Evolutionary conservation across 2,888 invertebrate genomes (phyloP).

Genomic region (Himalopsyche japonica): DNA sequence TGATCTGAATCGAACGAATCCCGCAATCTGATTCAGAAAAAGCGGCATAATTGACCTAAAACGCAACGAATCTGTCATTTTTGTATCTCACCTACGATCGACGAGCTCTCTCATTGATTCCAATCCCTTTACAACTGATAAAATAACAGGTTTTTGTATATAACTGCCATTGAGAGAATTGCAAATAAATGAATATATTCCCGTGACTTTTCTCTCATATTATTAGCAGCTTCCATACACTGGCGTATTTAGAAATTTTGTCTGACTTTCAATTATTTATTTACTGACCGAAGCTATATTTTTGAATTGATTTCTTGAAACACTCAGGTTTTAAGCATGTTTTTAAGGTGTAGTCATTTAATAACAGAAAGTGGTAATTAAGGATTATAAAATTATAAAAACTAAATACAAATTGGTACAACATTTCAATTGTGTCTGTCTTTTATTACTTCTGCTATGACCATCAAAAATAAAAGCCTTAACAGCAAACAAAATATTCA

Average conservation of each 20-base stretch:
- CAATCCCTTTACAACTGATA: neutral
- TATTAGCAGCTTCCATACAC: neutral
- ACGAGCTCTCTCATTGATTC: conserved; percentile 6
- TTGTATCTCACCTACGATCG: conserved; percentile 26
- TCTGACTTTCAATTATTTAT: neutral
- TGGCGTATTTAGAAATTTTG: neutral
- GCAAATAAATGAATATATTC: neutral
- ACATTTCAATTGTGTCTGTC: no score
- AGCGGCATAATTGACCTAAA: conserved; percentile 33
- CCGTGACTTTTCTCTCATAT: neutral
- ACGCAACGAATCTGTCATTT: conserved; percentile 26
- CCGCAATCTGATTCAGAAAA: neutral
- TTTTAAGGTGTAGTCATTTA: no score
- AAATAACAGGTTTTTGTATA: neutral
- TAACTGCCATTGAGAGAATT: neutral
- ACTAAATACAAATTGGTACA: no score
- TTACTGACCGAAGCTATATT: no score
- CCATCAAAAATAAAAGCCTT: no score
- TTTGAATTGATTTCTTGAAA: no score
- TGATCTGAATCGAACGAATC: neutral
- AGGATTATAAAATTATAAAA: no score
- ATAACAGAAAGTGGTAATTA: no score
- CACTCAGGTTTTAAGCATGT: no score
- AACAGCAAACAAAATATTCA: no score
- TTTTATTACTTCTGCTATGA: no score